Evolutionary conservation across 1,140 invertebrate species (phyloP).

Genomic region (Chironomus tepperi): DNA sequence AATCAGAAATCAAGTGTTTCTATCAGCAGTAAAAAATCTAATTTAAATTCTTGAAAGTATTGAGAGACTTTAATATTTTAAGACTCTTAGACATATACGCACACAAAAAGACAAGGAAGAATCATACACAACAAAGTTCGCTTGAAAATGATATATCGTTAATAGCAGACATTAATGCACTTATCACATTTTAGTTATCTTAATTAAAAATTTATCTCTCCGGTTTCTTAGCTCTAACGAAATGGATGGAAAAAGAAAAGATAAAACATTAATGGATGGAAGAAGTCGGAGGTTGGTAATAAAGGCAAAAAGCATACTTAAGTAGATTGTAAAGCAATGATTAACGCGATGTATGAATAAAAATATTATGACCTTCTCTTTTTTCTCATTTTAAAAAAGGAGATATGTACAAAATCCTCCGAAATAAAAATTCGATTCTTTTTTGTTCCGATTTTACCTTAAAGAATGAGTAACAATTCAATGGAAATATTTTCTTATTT

Average conservation of each 20-base stretch:
- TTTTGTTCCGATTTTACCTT: neutral
- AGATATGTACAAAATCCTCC: constrained; percentile 9
- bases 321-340: constrained; percentile 20
- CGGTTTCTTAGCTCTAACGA: constrained; percentile 6
- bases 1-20: constrained; percentile 5
- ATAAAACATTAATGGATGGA: constrained; percentile 19
- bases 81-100: neutral
- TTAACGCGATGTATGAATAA: constrained; percentile 19
- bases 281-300: constrained; percentile 10
- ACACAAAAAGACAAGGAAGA: constrained; percentile 7
- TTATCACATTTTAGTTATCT: constrained; percentile 21
- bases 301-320: constrained; percentile 22
- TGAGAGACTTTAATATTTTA: too few species aligned
- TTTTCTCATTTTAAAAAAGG: neutral
- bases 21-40: constrained; percentile 14
- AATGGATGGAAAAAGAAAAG: neutral
- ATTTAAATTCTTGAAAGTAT: neutral
- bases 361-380: constrained; percentile 22
- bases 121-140: constrained; percentile 12
- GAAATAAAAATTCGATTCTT: constrained; percentile 1
- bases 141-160: constrained; percentile 20
- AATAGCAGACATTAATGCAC: constrained; percentile 23
- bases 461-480: constrained; percentile 13
- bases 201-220: constrained; percentile 22
- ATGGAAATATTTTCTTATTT: neutral